Evolutionary conservation across 2,797 vertebrate species (phyloP).

Genomic region (Anomalospiza imberbis): DNA sequence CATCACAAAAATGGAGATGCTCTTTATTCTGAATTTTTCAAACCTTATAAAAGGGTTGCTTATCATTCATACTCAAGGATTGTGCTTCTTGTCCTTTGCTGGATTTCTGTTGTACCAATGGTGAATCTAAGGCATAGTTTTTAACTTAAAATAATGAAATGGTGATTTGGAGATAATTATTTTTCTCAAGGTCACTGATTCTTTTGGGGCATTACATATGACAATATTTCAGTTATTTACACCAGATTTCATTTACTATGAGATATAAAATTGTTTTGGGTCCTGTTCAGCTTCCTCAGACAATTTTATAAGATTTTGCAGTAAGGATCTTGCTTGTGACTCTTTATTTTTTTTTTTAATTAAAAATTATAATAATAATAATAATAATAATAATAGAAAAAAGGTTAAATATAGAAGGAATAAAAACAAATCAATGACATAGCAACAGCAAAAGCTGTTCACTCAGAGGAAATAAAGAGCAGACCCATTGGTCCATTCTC

Average conservation of each 20-base stretch:
- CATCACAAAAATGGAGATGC: neutral
- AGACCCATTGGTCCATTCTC: neutral
- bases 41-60: neutral
- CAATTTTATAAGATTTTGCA: neutral
- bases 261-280: neutral
- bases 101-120: neutral
- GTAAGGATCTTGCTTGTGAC: neutral
- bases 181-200: neutral
- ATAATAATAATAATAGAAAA: neutral
- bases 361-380: neutral
- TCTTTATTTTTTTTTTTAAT: accelerated
- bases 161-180: neutral
- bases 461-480: neutral
- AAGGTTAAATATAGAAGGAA: neutral
- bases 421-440: neutral
- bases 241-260: neutral
- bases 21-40: neutral
- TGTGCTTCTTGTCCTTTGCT: neutral
- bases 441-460: neutral
- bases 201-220: neutral
- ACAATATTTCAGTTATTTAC: neutral
- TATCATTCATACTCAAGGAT: neutral
- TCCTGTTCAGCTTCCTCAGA: neutral
- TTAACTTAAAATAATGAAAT: neutral
- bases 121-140: neutral